Evolutionary conservation across 2,888 invertebrate genomes (phyloP), one percentile per base, ranked within the genome.

Genomic region (Leucoma salicis): DNA sequence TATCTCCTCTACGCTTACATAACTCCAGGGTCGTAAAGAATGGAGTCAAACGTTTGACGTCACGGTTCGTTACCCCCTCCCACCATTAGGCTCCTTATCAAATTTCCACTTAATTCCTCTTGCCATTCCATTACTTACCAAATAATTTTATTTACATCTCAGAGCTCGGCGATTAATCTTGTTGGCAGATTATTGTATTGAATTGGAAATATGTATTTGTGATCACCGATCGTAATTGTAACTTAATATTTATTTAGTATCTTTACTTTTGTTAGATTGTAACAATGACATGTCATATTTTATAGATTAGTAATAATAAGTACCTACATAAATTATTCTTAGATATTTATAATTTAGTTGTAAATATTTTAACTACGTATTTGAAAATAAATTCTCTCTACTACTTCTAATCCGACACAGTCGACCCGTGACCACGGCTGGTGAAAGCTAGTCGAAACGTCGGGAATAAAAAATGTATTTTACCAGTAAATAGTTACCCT

Each of bases 31-130:
- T 51, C 42, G 14, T 27, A 50, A 51, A 60, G 60, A 49, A 63
- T 48, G 55, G 59, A 64, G 71, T 69, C 68, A 62, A 68, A 66
- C 60, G 63, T 52, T 57, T 62, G 63, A 58, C 68, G 75, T 63
- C 63, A 62, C 68, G 70, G 62, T 70, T 78, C 78, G 79, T 80
- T 79, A 78, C 64, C 62, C 48, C 27, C 35, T 37, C 55, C 59
- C 55, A 50, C 63, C 67, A 71, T 75, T 69, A 68, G 66, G 51
- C 53, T 57, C 52, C 68, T 66, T 74, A 63, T 75, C 72, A 71
- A 73, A 76, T 74, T 76, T 72, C 74, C 69, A 74, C 71, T 73
- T 70, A 75, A 74, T 73, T 65, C 59, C 64, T 59, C 54, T 54
- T 37, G 44, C 53, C 50, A 51, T 50, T 51, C 54, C 66, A 66